These are phyloP conservation scores for Misgurnus anguillicaudatus DNA, from an alignment of 2,113 vertebrate species.

Conservation along the genomic window DNA sequence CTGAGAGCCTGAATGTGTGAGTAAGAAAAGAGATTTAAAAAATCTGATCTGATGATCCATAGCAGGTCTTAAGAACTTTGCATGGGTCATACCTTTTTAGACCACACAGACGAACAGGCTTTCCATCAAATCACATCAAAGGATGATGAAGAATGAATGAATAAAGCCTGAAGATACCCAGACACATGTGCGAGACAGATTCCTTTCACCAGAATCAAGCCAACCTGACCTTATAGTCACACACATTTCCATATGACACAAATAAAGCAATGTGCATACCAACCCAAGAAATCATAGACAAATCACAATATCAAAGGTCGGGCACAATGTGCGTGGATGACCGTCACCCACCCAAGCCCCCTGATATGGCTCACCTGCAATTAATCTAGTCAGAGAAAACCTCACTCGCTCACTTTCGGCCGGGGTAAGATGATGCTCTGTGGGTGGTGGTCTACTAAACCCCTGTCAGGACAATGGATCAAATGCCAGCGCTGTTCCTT, in stretches of 20 bases:
- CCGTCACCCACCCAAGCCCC: constrained; percentile 44
- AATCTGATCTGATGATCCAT: constrained; percentile 29
- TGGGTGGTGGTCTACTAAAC: constrained; percentile 71
- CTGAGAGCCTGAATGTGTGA: constrained; percentile 11
- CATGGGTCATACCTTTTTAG: constrained; percentile 9
- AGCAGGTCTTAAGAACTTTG: not conserved
- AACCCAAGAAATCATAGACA: not conserved
- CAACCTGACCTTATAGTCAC: not conserved
- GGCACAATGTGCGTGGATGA: constrained; percentile 48
- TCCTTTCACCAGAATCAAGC: not conserved
- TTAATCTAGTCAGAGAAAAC: constrained; percentile 67
- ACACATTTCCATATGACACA: not conserved
- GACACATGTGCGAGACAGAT: not conserved
- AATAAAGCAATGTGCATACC: not conserved
- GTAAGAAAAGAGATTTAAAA: constrained; percentile 1
- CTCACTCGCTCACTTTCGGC: constrained; percentile 62
- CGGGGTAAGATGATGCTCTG: constrained; percentile 73
- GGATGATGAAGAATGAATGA: not conserved
- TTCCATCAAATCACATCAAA: constrained; percentile 35
- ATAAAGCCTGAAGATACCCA: not conserved
- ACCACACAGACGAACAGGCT: constrained; percentile 16
- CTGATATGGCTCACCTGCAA: constrained; percentile 61
- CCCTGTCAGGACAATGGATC: constrained; percentile 71
- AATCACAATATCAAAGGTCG: constrained; percentile 16
- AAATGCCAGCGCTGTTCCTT: constrained; percentile 69